Evolutionary conservation across 30 jellyfish, hydroid and myxozoan genomes (phyloP).

Genomic region (Aurelia aurita): DNA sequence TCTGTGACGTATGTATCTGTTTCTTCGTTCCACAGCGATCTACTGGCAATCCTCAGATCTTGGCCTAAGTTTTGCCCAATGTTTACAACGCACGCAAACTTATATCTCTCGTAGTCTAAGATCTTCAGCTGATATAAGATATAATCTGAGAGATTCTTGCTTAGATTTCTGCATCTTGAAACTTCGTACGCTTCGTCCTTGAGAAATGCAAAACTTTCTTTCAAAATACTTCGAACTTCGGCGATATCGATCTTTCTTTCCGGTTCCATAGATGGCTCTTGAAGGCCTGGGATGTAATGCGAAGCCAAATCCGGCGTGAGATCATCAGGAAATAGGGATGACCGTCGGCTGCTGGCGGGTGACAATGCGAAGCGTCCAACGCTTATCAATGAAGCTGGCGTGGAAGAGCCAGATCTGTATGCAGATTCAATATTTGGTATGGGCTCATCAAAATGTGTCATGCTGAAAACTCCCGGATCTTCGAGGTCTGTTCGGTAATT

Average conservation of each 20-base stretch:
- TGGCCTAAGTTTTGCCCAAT: slow-evolving; percentile 84
- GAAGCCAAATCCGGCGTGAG: slow-evolving; percentile 62
- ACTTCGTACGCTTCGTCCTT: slow-evolving; percentile 66
- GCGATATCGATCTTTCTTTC: slow-evolving; percentile 42
- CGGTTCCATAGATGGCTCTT: slow-evolving; percentile 75
- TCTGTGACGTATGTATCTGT: slow-evolving; percentile 74
- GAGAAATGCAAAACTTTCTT: slow-evolving; percentile 45
- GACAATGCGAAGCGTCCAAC: slow-evolving; percentile 69
- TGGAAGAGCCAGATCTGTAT: slow-evolving; percentile 58
- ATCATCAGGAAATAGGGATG: slow-evolving; percentile 53
- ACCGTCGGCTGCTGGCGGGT: slow-evolving; percentile 56
- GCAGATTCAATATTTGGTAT: slow-evolving; percentile 53
- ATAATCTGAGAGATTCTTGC: slow-evolving; percentile 84
- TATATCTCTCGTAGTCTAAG: slow-evolving; percentile 64
- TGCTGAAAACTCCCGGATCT: slow-evolving; percentile 81
- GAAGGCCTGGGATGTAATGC: slow-evolving; percentile 68
- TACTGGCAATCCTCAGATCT: slow-evolving; percentile 72
- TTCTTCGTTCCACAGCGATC: slow-evolving; percentile 78
- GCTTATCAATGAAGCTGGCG: slow-evolving; percentile 71
- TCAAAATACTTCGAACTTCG: slow-evolving; percentile 45
- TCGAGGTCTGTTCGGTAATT: slow-evolving; percentile 37
- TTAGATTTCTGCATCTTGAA: slow-evolving; percentile 53
- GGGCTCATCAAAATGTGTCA: slow-evolving; percentile 88
- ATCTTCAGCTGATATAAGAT: slow-evolving; percentile 69
- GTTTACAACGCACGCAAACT: slow-evolving; percentile 71